A percentile compares a stretch with the other conserved stretches of the same genome.
phyloP scores from a whole-genome alignment of 2,113 vertebrate genomes.

The Pseudopodoces humilis region DNA sequence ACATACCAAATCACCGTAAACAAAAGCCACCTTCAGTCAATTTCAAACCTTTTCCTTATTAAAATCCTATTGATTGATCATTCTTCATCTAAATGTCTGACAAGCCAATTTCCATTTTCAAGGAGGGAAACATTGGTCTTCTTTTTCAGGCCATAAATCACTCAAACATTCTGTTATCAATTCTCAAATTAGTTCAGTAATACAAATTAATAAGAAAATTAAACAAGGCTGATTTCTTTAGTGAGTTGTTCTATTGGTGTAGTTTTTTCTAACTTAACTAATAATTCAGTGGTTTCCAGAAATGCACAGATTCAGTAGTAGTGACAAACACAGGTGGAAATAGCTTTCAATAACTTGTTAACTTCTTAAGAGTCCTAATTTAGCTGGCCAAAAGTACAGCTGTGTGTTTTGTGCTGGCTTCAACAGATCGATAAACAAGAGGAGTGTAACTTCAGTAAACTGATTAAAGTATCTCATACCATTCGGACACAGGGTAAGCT shows the following conservation, averaged over 20 bases:
- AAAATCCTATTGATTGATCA: slow-evolving; percentile 66
- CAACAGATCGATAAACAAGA: not conserved
- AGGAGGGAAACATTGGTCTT: not conserved
- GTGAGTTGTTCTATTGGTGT: not conserved
- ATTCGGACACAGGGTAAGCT: not conserved
- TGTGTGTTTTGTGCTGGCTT: not conserved
- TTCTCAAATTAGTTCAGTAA: slow-evolving; percentile 37
- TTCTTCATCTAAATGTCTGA: slow-evolving; percentile 60
- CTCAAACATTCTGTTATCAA: slow-evolving; percentile 21
- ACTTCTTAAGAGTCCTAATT: not conserved
- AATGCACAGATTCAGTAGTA: not conserved
- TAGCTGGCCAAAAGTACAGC: not conserved
- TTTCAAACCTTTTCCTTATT: slow-evolving; percentile 58
- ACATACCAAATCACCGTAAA: slow-evolving; percentile 62
- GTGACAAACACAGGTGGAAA: not conserved
- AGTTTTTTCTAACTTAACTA: not conserved
- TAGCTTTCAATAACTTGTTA: not conserved
- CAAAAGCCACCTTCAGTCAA: slow-evolving; percentile 63
- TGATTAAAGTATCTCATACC: not conserved
- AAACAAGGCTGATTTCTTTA: not conserved
- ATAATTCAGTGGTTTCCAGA: not conserved
- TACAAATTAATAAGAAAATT: slow-evolving; percentile 50
- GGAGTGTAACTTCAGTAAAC: not conserved
- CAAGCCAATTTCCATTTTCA: slow-evolving; percentile 64
- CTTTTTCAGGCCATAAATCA: slow-evolving; percentile 55